Evolutionary conservation across 2,797 vertebrate genomes (phyloP).

Genomic region (Chloroceryle amazona): DNA sequence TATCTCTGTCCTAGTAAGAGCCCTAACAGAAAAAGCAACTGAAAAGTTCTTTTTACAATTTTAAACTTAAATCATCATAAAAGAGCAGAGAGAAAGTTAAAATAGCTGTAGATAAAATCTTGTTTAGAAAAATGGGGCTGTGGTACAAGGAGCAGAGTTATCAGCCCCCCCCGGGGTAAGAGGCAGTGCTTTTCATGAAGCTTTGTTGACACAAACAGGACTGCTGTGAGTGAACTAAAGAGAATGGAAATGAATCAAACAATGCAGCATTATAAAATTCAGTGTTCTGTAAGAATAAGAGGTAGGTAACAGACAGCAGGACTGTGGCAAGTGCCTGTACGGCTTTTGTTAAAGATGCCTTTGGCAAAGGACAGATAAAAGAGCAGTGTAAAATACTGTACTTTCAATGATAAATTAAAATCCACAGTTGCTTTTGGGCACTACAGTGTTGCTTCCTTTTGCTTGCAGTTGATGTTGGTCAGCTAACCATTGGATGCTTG

Average conservation of each 20-base stretch:
- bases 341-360: background rate
- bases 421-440: background rate
- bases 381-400: background rate
- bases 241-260: background rate
- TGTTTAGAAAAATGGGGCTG: background rate
- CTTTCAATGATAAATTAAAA: background rate
- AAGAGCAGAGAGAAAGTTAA: background rate
- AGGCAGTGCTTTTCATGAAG: background rate
- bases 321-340: background rate
- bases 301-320: background rate
- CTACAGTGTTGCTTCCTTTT: background rate
- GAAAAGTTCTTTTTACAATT: background rate
- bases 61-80: background rate
- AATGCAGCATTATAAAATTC: conserved; percentile 19
- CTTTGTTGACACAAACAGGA: conserved; percentile 29
- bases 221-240: background rate
- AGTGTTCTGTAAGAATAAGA: background rate
- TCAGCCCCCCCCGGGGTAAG: background rate
- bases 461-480: background rate
- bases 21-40: background rate
- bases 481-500: background rate
- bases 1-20: background rate
- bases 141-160: background rate
- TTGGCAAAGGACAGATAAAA: background rate
- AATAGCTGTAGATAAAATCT: background rate